Evolutionary conservation across 2,888 invertebrate genomes (phyloP).

Genomic region (Pristionchus exspectatus): DNA sequence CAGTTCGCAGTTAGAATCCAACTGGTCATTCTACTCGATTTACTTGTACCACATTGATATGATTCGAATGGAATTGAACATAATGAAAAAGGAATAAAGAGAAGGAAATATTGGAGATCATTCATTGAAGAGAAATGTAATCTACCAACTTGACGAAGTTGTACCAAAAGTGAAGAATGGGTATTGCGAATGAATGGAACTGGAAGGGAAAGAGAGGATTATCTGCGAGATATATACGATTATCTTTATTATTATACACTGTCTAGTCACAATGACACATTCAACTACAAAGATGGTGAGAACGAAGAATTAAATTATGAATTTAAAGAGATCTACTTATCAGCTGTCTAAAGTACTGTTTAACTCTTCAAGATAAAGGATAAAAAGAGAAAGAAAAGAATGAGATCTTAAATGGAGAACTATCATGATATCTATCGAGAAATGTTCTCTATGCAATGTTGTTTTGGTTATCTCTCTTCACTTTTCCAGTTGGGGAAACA

Average conservation of each 20-base stretch:
- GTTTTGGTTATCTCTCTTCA: neutral
- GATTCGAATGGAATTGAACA: slow-evolving; percentile 27
- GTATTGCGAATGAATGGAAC: neutral
- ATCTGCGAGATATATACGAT: neutral
- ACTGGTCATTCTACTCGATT: slow-evolving; percentile 30
- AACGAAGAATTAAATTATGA: neutral
- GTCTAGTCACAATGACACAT: neutral
- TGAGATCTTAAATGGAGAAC: neutral
- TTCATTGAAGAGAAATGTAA: neutral
- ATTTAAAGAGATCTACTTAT: neutral
- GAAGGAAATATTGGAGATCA: neutral
- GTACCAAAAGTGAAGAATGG: neutral
- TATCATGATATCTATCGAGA: neutral
- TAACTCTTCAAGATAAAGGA: too few relatives aligned
- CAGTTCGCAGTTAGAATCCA: slow-evolving; percentile 49
- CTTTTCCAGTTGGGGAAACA: too few relatives aligned
- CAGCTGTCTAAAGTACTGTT: neutral
- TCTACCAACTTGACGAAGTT: neutral
- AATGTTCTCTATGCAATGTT: neutral
- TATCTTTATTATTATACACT: neutral
- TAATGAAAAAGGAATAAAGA: neutral
- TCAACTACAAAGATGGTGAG: neutral
- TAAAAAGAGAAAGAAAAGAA: neutral
- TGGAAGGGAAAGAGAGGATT: neutral
- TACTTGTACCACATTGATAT: slow-evolving; percentile 48